Evolutionary conservation across 2,113 vertebrate genomes (phyloP), one percentile per base, ranked within the genome.

Genomic region (Craseonycteris thonglongyai): DNA sequence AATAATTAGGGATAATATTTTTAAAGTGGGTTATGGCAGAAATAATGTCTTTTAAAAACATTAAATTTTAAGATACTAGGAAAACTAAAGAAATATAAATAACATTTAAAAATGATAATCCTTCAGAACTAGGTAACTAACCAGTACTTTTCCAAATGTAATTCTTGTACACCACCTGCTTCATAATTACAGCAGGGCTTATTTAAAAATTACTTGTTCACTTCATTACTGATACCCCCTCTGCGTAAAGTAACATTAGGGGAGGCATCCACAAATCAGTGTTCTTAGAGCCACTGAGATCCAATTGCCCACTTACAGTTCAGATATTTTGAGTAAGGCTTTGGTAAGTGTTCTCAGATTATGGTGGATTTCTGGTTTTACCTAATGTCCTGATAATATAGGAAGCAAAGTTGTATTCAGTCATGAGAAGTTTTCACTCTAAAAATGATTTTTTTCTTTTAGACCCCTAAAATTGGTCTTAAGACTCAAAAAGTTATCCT

Each of bases 1-100:
- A 59, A 61, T 89, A 96, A 95, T 94, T 96, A 89, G 83, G 80
- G 94, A 69, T 96, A 90, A 94, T 97, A 95, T 26, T 76, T 80
- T 2, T 88, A 94, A 13, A 0, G 14, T 59, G 75, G 72, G 69
- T 88, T 97, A n/a, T 97, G 90, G 69, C 83, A 88, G 65, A 88
- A 91, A 82, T 76, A 42, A 75, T 75, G 24, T 22, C 90, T 58
- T 91, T 95, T 80, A 68, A 79, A 38, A 40, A 88, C 26, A 54
- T 85, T 74, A 84, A 21, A 79, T 76, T 49, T 86, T 35, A 82
- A 83, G 75, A 74, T 51, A 80, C 13, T 49, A 82, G 4, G 74
- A 56, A 69, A 79, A 71, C 18, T 88, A 87, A 95, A 84, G 49
- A 88, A 74, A 40, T 80, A 18, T 33, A 49, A 33, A 6, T 42